phyloP scores from a whole-genome alignment of 2,113 vertebrate species.

The Sturnus vulgaris region DNA sequence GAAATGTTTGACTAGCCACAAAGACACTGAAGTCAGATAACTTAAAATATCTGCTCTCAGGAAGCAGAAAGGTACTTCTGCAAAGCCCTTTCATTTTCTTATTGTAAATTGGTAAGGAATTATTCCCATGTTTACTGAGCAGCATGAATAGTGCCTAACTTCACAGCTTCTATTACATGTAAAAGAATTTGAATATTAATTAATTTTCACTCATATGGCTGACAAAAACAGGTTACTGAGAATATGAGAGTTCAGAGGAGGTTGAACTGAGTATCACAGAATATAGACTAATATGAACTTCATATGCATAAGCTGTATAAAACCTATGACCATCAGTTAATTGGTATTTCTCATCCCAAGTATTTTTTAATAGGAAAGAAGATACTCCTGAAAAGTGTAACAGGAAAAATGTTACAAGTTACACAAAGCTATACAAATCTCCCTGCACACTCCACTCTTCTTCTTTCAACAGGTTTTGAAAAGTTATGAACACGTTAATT shows the following conservation, averaged over 20 bases:
- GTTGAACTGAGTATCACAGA: not conserved
- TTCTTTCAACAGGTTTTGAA: not conserved
- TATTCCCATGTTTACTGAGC: not conserved
- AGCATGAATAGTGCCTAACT: not conserved
- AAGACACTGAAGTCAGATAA: not conserved
- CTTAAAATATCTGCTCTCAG: not conserved
- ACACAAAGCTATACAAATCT: not conserved
- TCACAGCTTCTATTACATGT: not conserved
- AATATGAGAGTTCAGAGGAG: not conserved
- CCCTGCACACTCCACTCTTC: rapidly evolving
- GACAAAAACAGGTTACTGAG: not conserved
- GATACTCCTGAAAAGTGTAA: not conserved
- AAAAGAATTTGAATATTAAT: not conserved
- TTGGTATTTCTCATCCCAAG: not conserved
- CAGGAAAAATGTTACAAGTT: not conserved
- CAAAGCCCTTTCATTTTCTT: not conserved
- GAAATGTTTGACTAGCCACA: not conserved
- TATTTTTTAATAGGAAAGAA: not conserved
- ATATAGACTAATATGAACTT: not conserved
- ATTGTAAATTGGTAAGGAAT: not conserved
- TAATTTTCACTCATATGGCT: not conserved
- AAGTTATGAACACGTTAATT: not conserved
- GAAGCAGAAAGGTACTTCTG: not conserved
- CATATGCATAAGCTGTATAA: not conserved
- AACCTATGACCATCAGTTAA: not conserved